phyloP scores from a whole-genome alignment of 2,113 vertebrate species.

The Triplophysa rosa region DNA sequence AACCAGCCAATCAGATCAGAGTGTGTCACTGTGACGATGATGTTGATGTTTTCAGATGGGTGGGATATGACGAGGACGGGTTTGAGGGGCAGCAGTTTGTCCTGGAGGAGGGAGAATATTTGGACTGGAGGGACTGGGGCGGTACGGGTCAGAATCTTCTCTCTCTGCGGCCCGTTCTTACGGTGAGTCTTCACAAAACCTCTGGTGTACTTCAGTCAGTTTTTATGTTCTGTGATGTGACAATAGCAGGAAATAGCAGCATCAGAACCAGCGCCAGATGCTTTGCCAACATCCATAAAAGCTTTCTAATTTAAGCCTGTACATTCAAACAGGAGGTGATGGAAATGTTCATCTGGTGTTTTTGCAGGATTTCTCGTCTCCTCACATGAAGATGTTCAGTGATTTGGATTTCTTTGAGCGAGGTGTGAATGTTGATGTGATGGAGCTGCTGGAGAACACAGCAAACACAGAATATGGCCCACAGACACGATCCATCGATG shows the following conservation, averaged over 20 bases:
- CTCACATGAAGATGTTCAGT: constrained; percentile 88
- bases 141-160: constrained; percentile 78
- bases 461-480: constrained; percentile 83
- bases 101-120: constrained; percentile 91
- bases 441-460: constrained; percentile 82
- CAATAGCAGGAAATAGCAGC: constrained; percentile 4
- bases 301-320: not conserved
- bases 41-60: constrained; percentile 76
- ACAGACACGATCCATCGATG: constrained; percentile 85
- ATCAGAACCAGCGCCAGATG: not conserved
- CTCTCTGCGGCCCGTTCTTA: constrained; percentile 81
- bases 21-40: not conserved
- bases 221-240: not conserved
- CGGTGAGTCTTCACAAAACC: constrained; percentile 74
- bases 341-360: constrained; percentile 20
- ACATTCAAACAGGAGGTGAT: not conserved
- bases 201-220: not conserved
- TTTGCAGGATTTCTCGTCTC: constrained; percentile 81
- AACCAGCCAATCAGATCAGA: too few relatives aligned
- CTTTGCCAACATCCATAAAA: not conserved
- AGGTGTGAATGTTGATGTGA: constrained; percentile 80
- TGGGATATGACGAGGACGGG: constrained; percentile 84
- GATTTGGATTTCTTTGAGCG: constrained; percentile 83
- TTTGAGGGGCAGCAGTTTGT: constrained; percentile 91
- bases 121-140: constrained; percentile 86